Evolutionary conservation across 2,797 vertebrate genomes (phyloP).

Genomic region (Myotis findleyi): DNA sequence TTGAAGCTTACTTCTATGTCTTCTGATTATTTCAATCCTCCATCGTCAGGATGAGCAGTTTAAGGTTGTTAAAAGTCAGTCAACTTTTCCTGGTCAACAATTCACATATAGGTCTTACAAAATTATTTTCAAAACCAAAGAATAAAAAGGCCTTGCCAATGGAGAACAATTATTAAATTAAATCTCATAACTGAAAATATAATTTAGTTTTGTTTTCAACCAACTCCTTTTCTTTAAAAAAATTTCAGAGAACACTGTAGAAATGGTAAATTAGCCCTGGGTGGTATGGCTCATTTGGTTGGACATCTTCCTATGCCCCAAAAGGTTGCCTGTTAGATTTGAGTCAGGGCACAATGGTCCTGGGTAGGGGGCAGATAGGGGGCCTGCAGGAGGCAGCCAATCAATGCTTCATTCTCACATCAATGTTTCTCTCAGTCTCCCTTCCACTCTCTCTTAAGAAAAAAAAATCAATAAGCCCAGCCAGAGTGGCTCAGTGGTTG

Average conservation of each 20-base stretch:
- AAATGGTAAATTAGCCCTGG: not conserved
- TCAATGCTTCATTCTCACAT: not conserved
- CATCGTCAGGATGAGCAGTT: conserved; percentile 26
- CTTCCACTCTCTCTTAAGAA: no score
- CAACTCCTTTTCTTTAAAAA: not conserved
- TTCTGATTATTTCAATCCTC: conserved; percentile 46
- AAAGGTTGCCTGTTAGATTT: not conserved
- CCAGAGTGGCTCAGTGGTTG: no score
- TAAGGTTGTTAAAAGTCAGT: conserved; percentile 17
- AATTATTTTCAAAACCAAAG: conserved; percentile 67
- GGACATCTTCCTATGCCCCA: not conserved
- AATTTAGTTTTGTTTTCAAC: conserved; percentile 56
- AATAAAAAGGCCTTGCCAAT: conserved; percentile 58
- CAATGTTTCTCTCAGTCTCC: not conserved
- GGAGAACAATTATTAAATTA: conserved; percentile 43
- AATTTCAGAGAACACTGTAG: not conserved
- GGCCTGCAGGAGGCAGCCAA: not conserved
- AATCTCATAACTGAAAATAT: conserved; percentile 52
- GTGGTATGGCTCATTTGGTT: not conserved
- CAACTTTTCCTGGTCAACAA: conserved; percentile 38
- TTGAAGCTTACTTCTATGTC: not conserved
- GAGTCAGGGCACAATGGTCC: not conserved
- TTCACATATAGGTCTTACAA: conserved; percentile 35
- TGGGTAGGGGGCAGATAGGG: not conserved
- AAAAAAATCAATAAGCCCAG: no score